Conservation (phyloP, 2,113 vertebrate genomes). For the Acinonyx jubatus region DNA sequence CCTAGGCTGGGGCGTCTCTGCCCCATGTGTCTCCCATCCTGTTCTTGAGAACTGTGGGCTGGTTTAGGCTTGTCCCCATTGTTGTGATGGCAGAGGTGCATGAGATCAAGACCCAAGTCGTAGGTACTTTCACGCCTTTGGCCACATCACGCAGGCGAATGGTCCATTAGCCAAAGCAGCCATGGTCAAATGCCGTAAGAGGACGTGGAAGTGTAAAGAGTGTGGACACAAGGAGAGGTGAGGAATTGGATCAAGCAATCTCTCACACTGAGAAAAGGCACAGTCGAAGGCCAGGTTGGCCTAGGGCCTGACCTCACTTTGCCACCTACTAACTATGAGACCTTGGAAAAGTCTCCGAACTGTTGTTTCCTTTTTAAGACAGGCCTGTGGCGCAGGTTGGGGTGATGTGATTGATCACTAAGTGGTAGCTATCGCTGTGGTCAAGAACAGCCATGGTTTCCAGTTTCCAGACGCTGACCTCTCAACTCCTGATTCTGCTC, state of each 20-base stretch:
- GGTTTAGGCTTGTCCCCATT: neutral
- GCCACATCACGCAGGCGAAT: no score
- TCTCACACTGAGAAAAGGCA: neutral
- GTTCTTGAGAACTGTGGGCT: neutral
- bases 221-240: no score
- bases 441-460: neutral
- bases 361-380: neutral
- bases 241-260: neutral
- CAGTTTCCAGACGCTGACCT: neutral
- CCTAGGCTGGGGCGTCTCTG: no score
- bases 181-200: neutral
- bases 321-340: neutral
- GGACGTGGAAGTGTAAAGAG: neutral
- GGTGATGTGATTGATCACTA: neutral
- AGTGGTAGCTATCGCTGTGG: neutral
- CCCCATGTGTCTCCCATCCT: neutral
- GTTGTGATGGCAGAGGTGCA: neutral
- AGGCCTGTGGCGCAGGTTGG: neutral
- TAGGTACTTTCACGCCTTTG: neutral
- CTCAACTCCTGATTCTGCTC: neutral
- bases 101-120: neutral
- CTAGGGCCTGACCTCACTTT: neutral
- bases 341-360: neutral
- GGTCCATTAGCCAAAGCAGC: neutral
- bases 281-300: neutral